These are phyloP conservation scores for Zaprionus davidi DNA, from an alignment of 1,140 invertebrate species.

Conservation along the genomic window DNA sequence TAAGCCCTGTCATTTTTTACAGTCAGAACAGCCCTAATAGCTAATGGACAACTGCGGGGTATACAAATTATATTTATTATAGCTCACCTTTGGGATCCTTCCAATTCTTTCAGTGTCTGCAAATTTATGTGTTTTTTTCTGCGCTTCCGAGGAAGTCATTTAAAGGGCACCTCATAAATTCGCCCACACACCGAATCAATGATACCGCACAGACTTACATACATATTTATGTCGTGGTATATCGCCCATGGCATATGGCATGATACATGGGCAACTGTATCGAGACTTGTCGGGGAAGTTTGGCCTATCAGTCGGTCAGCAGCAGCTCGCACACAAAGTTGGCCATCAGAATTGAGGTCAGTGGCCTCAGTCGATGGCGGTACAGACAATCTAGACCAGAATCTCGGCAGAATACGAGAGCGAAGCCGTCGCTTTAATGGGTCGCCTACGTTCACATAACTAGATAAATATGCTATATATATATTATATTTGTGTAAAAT, in stretches of 20 bases:
- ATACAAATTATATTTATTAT: neutral
- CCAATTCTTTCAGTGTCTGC: neutral
- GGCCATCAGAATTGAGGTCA: slow-evolving; percentile 40
- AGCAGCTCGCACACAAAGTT: slow-evolving; percentile 15
- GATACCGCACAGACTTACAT: neutral
- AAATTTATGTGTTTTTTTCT: neutral
- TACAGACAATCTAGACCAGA: slow-evolving; percentile 24
- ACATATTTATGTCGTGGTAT: neutral
- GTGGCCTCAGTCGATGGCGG: slow-evolving; percentile 5
- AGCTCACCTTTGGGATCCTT: neutral
- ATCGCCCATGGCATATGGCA: neutral
- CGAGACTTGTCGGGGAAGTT: slow-evolving; percentile 18
- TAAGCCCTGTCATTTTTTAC: too few species aligned
- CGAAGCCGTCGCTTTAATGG: slow-evolving; percentile 24
- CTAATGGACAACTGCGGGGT: neutral
- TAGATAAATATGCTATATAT: slow-evolving; percentile 10
- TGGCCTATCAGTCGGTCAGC: slow-evolving; percentile 30
- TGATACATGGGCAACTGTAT: slow-evolving; percentile 3
- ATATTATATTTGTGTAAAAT: slow-evolving; percentile 10
- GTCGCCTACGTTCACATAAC: slow-evolving; percentile 14
- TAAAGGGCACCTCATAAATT: slow-evolving; percentile 25
- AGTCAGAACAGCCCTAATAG: too few species aligned
- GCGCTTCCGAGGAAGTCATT: slow-evolving; percentile 14
- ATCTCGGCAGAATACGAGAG: slow-evolving; percentile 12
- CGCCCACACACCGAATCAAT: slow-evolving; percentile 27